phyloP scores from a whole-genome alignment of 2,888 invertebrate species.

The Rhabditophanes sp. region DNA sequence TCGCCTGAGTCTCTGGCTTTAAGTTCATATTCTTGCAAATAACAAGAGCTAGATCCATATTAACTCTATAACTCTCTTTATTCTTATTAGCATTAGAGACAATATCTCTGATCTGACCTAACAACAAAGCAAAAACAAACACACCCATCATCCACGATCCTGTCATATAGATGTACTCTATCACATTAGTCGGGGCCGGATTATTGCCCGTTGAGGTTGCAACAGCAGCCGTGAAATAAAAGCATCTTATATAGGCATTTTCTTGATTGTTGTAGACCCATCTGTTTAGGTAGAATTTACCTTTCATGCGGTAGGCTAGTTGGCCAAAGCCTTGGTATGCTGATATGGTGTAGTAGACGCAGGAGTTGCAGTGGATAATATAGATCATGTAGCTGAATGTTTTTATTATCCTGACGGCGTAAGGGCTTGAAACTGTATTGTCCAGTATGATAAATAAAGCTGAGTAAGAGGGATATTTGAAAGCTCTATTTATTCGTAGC shows the following conservation, averaged over 20 bases:
- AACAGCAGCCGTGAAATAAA: constrained; percentile 86
- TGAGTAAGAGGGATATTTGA: constrained; percentile 64
- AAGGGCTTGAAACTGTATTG: constrained; percentile 67
- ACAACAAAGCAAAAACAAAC: constrained; percentile 79
- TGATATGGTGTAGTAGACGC: constrained; percentile 77
- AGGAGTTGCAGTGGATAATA: constrained; percentile 78
- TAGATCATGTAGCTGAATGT: constrained; percentile 82
- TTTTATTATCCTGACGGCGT: constrained; percentile 67
- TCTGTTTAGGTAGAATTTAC: constrained; percentile 30
- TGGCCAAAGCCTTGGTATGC: constrained; percentile 64
- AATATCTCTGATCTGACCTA: constrained; percentile 76
- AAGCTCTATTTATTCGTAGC: no score
- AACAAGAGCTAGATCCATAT: constrained; percentile 66
- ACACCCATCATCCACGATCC: constrained; percentile 61
- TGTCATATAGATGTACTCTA: constrained; percentile 74
- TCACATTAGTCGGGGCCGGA: constrained; percentile 63
- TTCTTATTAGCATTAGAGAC: constrained; percentile 60
- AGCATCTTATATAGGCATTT: constrained; percentile 55
- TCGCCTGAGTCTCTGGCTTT: constrained; percentile 56
- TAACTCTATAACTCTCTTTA: constrained; percentile 57
- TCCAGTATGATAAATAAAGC: constrained; percentile 76
- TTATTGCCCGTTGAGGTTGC: constrained; percentile 73
- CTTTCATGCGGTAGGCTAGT: constrained; percentile 44
- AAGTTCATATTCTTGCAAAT: constrained; percentile 69
- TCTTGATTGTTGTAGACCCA: constrained; percentile 44